Evolutionary conservation across 2,797 vertebrate species (phyloP).

Genomic region (Syngnathus acus): DNA sequence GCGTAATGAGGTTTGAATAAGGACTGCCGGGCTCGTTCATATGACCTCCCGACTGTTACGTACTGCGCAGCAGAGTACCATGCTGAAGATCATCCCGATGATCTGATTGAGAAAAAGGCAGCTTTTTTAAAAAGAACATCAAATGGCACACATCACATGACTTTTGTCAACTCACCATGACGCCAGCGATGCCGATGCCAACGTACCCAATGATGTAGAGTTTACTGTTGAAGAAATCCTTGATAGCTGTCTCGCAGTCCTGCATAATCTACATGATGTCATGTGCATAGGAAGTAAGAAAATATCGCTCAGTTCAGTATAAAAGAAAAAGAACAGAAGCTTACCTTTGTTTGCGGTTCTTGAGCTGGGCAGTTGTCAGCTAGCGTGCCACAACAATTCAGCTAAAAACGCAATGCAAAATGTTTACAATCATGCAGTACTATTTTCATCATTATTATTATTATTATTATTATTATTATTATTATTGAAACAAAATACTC

Average conservation of each 20-base stretch:
- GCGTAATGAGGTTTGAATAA: slow-evolving; percentile 22
- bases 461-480: background rate
- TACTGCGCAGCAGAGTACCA: slow-evolving; percentile 95
- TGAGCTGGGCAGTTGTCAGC: slow-evolving; percentile 26
- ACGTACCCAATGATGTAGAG: slow-evolving; percentile 89
- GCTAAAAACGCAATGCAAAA: slow-evolving; percentile 36
- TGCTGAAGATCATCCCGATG: slow-evolving; percentile 98
- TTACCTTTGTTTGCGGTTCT: slow-evolving; percentile 40
- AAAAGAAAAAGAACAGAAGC: background rate
- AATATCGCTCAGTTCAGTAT: background rate
- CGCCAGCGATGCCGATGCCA: slow-evolving; percentile 87
- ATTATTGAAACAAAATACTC: background rate
- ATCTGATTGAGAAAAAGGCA: slow-evolving; percentile 65
- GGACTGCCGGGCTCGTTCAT: slow-evolving; percentile 53
- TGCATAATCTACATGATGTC: slow-evolving; percentile 33
- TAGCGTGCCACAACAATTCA: slow-evolving; percentile 64
- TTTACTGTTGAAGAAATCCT: slow-evolving; percentile 76
- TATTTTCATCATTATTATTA: background rate
- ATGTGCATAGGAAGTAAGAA: background rate
- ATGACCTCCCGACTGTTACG: slow-evolving; percentile 89
- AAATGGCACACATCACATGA: background rate
- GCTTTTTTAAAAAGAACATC: background rate
- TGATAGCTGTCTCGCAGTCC: slow-evolving; percentile 82
- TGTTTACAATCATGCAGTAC: background rate
- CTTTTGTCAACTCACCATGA: slow-evolving; percentile 78